phyloP scores from a whole-genome alignment of 2,113 vertebrate genomes.

The Atlantisia rogersi region DNA sequence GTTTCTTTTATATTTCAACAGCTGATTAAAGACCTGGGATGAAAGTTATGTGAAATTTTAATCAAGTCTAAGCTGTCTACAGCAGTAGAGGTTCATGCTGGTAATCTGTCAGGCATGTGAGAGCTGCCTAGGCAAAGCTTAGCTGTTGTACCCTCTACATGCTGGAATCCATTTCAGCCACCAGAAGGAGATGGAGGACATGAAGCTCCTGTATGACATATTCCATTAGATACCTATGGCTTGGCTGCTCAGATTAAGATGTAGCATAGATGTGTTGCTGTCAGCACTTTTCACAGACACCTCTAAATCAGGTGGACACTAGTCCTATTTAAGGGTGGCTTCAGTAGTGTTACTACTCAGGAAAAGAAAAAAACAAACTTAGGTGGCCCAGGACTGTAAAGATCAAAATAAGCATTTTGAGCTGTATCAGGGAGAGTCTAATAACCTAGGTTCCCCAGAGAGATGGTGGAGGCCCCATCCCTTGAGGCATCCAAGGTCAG shows the following conservation, averaged over 20 bases:
- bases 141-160: not conserved
- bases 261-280: not conserved
- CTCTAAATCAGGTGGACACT: not conserved
- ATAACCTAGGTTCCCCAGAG: not conserved
- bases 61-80: not conserved
- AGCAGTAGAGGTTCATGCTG: not conserved
- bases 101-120: not conserved
- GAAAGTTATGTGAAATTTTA: not conserved
- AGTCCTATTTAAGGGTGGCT: not conserved
- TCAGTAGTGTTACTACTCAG: not conserved
- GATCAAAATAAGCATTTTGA: not conserved
- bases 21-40: not conserved
- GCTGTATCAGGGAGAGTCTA: not conserved
- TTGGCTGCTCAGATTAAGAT: not conserved
- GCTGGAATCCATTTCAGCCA: not conserved
- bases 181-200: not conserved
- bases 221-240: fast-evolving
- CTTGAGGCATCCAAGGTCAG: too few relatives aligned
- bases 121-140: not conserved
- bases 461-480: too few relatives aligned
- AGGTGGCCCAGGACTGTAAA: not conserved
- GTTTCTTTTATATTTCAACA: not conserved
- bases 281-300: not conserved
- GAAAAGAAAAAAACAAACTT: not conserved
- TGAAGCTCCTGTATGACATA: not conserved